Base-by-base conservation (phyloP, 2,797 vertebrate species). In the Neosilurus mollespiculum region DNA sequence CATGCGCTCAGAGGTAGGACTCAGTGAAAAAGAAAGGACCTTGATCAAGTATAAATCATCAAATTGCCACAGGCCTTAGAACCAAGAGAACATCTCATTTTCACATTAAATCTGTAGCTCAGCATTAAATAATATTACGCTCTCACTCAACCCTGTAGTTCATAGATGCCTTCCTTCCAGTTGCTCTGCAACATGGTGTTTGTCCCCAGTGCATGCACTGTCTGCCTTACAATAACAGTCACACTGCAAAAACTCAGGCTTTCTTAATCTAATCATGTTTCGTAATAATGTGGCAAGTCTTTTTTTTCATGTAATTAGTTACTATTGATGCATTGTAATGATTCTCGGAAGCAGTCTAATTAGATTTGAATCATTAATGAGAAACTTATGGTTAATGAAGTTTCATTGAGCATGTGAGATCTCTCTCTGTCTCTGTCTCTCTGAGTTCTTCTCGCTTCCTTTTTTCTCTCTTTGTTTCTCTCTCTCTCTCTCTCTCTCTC, bases 301-400 rank as follows among this genome's bases (percentile, higher is more conserved):
- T 87, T 87, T 87, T 73, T 53, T 76, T 54, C 79, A 80, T 86
- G 71, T 84, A 86, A 87, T 87, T 86, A 86, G 82, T 86, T 87
- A 86, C 22, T 80, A 84, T 81, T 87, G 87, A 86, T 86, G 84
- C 82, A 86, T 85, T 86, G 83, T 86, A 86, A 86, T 87, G 87
- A 84, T 87, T 83, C 80, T 87, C 87, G 87, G 87, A 87, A 87
- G 87, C 80, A 86, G 84, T 82, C 81, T 88, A 86, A 86, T 87
- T 87, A 87, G 83, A 86, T 88, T 86, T 87, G 77, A 87, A 88
- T 87, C 78, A 84, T 85, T 85, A 82, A 85, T 89, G 81, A 80
- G 88, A 81, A 84, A 87, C 86, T 58, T 85, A 80, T 84, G 82
- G 82, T 86, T 87, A 86, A 87, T 86, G 87, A 86, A 86, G 79